Base-by-base conservation (phyloP, 2,797 vertebrate genomes). In the Pseudochaenichthys georgianus region DNA sequence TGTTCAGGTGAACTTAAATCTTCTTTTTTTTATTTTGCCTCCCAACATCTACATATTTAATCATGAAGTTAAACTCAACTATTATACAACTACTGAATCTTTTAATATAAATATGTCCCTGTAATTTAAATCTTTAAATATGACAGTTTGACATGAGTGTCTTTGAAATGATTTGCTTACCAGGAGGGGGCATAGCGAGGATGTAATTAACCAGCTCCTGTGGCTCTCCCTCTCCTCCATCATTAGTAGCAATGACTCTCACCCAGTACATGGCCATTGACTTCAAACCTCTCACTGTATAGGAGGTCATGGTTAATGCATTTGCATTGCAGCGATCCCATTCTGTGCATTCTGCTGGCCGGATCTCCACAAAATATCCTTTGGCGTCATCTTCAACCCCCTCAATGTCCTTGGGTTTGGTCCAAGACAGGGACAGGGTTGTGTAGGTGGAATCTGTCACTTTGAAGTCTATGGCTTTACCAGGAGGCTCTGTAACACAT, bases 361-460 rank as follows among this genome's bases (percentile, higher is more conserved):
- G 89, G 77, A 97, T 92, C 85, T 99, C 97, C 62, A 98, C 94
- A 83, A 95, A 91, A 7, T 96, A 99, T 43, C 96, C 96, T 67
- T 95, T 96, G 38, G 95, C 95, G 61, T 93, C 90, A 9, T 93
- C 94, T 42, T 92, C 78, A 47, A 90, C 89, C 31, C 90, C 94
- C 0, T 91, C 57, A 58, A 92, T 84, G 0, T 83, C 45, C 54
- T 95, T 95, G 11, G 97, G 96, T 83, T 86, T 92, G 52, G 58
- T 94, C 98, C 98, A 99, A 50, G 94, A 90, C 80, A 99, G 82
- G 60, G 94, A 94, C 84, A 99, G 81, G 53, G 92, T 96, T 74
- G 84, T 95, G 83, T 95, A 93, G 45, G 94, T 90, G 0, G 95
- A 96, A 82, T 95, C 96, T 57, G 94, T 96, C 87, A 98, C 96